Conservation (phyloP, 2,797 vertebrate species). For the Peromyscus aztecus region DNA sequence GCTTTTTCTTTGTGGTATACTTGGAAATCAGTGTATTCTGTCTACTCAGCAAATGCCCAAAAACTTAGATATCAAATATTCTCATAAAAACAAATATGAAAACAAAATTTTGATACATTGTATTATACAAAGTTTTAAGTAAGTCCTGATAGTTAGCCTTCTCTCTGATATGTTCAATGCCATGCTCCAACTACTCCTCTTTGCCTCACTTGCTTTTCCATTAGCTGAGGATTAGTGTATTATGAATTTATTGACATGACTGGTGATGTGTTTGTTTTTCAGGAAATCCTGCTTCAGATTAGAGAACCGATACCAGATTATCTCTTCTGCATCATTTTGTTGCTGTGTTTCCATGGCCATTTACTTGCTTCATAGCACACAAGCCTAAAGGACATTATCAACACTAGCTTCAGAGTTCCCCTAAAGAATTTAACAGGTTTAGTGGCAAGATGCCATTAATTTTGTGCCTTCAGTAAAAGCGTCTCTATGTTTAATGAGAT, state of each 20-base stretch:
- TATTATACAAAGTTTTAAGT: background rate
- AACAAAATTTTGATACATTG: background rate
- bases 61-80: background rate
- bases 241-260: background rate
- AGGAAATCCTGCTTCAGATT: background rate
- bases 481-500: constrained; percentile 9
- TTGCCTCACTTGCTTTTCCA: background rate
- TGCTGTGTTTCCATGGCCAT: constrained; percentile 1
- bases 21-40: background rate
- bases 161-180: background rate
- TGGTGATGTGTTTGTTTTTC: constrained; percentile 29
- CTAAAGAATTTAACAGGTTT: constrained; percentile 3
- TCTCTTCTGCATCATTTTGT: background rate
- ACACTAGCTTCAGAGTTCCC: background rate
- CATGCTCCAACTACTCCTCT: background rate
- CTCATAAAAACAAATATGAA: background rate
- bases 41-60: background rate
- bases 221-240: background rate
- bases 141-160: background rate
- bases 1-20: background rate
- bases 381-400: background rate
- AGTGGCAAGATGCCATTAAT: background rate
- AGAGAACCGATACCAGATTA: background rate
- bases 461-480: background rate
- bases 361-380: background rate